Evolutionary conservation across 2,888 invertebrate genomes (phyloP).

Genomic region (Griposia aprilina): DNA sequence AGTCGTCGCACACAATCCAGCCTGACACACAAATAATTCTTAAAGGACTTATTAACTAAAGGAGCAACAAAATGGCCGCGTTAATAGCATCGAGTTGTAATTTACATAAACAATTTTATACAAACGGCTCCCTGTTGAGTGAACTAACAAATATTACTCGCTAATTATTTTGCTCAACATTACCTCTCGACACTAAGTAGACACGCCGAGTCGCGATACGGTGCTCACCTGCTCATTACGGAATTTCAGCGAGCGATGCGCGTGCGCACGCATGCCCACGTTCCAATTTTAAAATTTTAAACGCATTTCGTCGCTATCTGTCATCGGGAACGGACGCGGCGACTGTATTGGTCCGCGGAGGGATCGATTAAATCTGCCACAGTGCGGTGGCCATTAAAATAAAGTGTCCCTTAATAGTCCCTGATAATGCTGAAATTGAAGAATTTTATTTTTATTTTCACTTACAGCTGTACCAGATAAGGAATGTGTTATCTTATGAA

Average conservation of each 20-base stretch:
- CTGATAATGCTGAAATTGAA: slow-evolving; percentile 78
- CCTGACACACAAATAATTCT: slow-evolving; percentile 52
- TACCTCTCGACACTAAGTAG: slow-evolving; percentile 81
- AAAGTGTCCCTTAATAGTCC: slow-evolving; percentile 82
- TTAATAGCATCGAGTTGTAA: slow-evolving; percentile 57
- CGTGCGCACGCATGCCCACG: slow-evolving; percentile 79
- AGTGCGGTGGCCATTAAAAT: slow-evolving; percentile 84
- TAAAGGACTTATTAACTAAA: slow-evolving; percentile 55
- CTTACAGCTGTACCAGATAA: slow-evolving; percentile 74
- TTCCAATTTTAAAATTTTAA: slow-evolving; percentile 82
- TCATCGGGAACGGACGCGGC: slow-evolving; percentile 84
- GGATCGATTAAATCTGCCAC: slow-evolving; percentile 85
- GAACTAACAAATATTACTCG: slow-evolving; percentile 74
- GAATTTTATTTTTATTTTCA: slow-evolving; percentile 68
- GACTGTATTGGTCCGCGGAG: slow-evolving; percentile 72
- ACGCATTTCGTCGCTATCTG: slow-evolving; percentile 87
- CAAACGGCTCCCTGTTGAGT: slow-evolving; percentile 65
- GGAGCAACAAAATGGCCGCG: slow-evolving; percentile 52
- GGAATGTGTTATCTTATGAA: slow-evolving; percentile 64
- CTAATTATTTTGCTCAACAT: slow-evolving; percentile 80
- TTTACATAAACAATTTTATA: slow-evolving; percentile 69
- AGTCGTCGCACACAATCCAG: slow-evolving; percentile 49
- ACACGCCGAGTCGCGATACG: slow-evolving; percentile 79
- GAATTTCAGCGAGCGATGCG: slow-evolving; percentile 76
- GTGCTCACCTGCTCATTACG: slow-evolving; percentile 86